Evolutionary conservation across 2,888 invertebrate species (phyloP).

Genomic region (Geophilus truncorum): DNA sequence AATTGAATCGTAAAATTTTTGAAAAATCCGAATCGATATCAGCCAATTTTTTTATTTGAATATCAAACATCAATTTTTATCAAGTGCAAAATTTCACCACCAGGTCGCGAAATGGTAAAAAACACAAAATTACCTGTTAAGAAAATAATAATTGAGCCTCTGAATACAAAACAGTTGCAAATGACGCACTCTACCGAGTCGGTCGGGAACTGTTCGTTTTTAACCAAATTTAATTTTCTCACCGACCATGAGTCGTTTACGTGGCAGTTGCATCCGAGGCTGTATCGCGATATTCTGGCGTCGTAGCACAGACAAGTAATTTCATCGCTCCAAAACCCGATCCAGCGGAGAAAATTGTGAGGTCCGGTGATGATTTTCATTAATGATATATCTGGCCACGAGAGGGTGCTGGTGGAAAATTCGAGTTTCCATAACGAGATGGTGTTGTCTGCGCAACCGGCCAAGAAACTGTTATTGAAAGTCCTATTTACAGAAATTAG

Average conservation of each 20-base stretch:
- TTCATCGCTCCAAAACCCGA: not conserved
- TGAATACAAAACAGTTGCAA: not conserved
- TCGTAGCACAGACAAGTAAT: not conserved
- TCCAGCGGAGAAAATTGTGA: not conserved
- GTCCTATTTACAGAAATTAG: too few species aligned
- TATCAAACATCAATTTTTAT: too few species aligned
- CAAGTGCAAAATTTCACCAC: not conserved
- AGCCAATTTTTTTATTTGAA: too few species aligned
- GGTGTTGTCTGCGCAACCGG: slow-evolving; percentile 1
- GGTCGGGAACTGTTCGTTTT: not conserved
- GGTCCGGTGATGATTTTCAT: not conserved
- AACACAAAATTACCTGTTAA: not conserved
- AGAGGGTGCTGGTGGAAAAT: not conserved
- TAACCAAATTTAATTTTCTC: not conserved
- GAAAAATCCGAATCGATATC: too few species aligned
- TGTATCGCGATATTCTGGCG: too few species aligned
- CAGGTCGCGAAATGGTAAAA: too few species aligned
- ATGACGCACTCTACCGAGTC: not conserved
- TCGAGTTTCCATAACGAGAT: not conserved
- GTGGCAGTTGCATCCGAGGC: not conserved
- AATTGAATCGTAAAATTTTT: too few species aligned
- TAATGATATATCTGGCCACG: not conserved
- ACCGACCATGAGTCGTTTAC: not conserved
- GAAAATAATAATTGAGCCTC: slow-evolving; percentile 18
- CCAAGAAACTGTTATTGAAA: not conserved